A percentile compares a stretch with the other conserved stretches of the same genome.
These are phyloP conservation scores for Frieseomelitta varia DNA, from an alignment of 1,140 invertebrate genomes.

Conservation along the genomic window DNA sequence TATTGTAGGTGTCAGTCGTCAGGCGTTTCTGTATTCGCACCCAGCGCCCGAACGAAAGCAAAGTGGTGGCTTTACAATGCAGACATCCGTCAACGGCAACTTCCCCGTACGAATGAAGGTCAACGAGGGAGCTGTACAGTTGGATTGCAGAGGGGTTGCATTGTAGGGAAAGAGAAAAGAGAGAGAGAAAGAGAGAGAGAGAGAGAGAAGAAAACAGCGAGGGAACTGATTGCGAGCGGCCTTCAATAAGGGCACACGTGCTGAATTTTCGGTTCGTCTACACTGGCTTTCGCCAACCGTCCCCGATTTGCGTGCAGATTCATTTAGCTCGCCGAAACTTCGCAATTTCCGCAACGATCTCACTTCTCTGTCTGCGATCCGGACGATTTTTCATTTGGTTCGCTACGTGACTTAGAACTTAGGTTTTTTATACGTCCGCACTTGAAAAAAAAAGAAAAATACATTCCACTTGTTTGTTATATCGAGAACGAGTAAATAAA, in stretches of 20 bases:
- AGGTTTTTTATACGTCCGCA: background rate
- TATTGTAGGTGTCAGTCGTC: slow-evolving; percentile 30
- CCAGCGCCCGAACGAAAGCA: background rate
- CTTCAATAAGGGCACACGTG: slow-evolving; percentile 35
- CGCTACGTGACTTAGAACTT: background rate
- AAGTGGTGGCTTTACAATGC: slow-evolving; percentile 17
- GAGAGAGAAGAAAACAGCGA: background rate
- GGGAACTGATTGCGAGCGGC: slow-evolving; percentile 22
- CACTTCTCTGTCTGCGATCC: background rate
- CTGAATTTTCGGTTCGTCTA: slow-evolving; percentile 22
- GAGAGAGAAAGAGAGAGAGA: background rate
- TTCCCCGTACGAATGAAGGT: slow-evolving; percentile 26
- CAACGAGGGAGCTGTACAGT: slow-evolving; percentile 10
- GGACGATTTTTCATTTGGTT: background rate
- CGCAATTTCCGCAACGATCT: background rate
- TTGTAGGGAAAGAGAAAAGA: background rate
- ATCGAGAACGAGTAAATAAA: too few relatives aligned
- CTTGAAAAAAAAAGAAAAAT: background rate
- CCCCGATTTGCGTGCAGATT: background rate
- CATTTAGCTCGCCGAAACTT: background rate
- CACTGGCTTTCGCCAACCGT: background rate
- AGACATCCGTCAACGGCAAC: slow-evolving; percentile 12
- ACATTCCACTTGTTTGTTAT: background rate
- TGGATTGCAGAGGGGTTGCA: slow-evolving; percentile 44
- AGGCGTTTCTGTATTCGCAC: background rate